phyloP scores from a whole-genome alignment of 2,113 vertebrate genomes.

The Aphyosemion australe region DNA sequence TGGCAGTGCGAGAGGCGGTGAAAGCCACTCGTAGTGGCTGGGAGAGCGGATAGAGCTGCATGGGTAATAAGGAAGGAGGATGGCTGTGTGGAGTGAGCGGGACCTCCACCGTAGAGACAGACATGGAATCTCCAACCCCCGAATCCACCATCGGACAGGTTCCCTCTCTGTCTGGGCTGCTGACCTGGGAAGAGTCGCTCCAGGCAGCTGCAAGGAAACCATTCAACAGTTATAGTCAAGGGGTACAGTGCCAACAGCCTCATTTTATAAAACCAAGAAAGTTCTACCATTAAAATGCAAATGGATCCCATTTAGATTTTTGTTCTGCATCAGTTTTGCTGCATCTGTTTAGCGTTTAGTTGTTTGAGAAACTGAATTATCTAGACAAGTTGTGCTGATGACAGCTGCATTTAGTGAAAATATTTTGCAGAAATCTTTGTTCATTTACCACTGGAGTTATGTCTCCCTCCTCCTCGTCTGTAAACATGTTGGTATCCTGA shows the following conservation, averaged over 20 bases:
- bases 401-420: no score
- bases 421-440: no score
- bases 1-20: constrained; percentile 91
- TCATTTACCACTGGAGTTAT: constrained; percentile 83
- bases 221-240: no score
- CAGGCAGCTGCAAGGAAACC: constrained; percentile 79
- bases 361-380: no score
- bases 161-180: constrained; percentile 89
- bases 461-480: constrained; percentile 81
- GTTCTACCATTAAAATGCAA: no score
- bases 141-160: constrained; percentile 87
- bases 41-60: constrained; percentile 87
- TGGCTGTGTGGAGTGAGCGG: constrained; percentile 84
- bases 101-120: constrained; percentile 85
- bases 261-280: no score
- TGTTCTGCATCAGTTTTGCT: no score
- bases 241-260: no score
- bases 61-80: constrained; percentile 84
- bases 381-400: no score
- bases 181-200: constrained; percentile 94
- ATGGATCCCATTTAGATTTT: no score
- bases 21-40: constrained; percentile 95
- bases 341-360: no score
- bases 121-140: constrained; percentile 88
- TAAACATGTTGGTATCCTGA: constrained; percentile 85